A percentile compares a stretch with the other conserved stretches of the same genome.
phyloP scores from a whole-genome alignment of 2,113 vertebrate species.

The Rhea pennata region DNA sequence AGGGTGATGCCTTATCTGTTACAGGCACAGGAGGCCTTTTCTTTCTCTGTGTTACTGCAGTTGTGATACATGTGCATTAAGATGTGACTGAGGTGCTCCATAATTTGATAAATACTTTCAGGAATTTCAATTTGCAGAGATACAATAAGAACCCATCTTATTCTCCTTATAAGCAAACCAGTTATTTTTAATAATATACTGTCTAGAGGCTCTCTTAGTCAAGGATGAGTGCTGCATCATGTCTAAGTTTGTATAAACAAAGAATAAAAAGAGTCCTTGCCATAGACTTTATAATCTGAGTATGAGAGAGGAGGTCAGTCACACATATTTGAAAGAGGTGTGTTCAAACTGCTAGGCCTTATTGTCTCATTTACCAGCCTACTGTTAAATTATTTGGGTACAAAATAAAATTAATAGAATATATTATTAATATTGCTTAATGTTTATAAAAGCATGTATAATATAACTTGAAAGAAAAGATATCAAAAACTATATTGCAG shows the following conservation, averaged over 20 bases:
- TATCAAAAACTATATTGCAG: not conserved
- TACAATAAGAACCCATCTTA: not conserved
- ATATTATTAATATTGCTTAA: not conserved
- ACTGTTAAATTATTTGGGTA: not conserved
- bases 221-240: not conserved
- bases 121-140: not conserved
- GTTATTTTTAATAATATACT: not conserved
- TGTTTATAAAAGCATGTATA: not conserved
- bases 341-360: accelerated
- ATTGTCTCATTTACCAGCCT: not conserved
- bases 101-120: not conserved
- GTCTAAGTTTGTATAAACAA: not conserved
- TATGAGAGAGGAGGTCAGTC: not conserved
- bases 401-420: not conserved
- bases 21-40: not conserved
- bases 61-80: too few relatives aligned
- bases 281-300: not conserved
- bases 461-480: not conserved
- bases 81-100: too few relatives aligned
- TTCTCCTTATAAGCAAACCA: not conserved
- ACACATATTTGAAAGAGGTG: not conserved
- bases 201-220: not conserved
- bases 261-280: not conserved
- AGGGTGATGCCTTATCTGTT: not conserved
- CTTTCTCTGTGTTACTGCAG: not conserved